Percentiles rank a stretch among this genome's conserved stretches.
Conservation (phyloP, 2,113 vertebrate species). For the Phaethon lepturus region DNA sequence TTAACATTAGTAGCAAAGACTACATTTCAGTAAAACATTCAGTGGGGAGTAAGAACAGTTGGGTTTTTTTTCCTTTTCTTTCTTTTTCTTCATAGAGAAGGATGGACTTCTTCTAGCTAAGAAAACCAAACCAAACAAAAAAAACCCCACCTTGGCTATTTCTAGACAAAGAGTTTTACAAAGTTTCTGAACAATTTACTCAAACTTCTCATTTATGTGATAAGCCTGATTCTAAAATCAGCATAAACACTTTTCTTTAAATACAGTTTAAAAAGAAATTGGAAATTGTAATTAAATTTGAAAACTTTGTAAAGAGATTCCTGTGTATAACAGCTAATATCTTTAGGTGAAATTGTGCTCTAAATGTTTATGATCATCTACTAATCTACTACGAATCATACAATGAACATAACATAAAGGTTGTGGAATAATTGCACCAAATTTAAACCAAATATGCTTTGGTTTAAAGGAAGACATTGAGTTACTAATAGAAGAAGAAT, state of each 20-base stretch:
- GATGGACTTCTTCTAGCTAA: background rate
- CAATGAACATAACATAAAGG: background rate
- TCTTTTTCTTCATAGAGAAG: background rate
- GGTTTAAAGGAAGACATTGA: background rate
- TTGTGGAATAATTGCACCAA: background rate
- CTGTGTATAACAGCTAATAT: rapidly evolving
- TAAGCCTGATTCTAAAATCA: background rate
- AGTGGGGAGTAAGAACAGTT: background rate
- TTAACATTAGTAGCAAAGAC: background rate
- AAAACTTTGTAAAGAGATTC: background rate
- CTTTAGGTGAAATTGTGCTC: background rate
- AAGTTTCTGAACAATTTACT: background rate
- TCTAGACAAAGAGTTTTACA: background rate
- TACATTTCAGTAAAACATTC: background rate
- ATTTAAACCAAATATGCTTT: too few relatives aligned
- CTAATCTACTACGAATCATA: background rate
- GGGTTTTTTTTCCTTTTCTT: rapidly evolving
- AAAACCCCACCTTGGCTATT: rapidly evolving
- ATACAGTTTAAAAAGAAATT: background rate
- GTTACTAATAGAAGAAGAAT: background rate
- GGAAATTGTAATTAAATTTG: background rate
- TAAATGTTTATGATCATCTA: background rate
- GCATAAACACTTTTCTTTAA: background rate
- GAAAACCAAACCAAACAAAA: rapidly evolving
- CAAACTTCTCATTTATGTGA: background rate